Evolutionary conservation across 2,113 vertebrate genomes (phyloP).

Genomic region (Perca schrenkii): DNA sequence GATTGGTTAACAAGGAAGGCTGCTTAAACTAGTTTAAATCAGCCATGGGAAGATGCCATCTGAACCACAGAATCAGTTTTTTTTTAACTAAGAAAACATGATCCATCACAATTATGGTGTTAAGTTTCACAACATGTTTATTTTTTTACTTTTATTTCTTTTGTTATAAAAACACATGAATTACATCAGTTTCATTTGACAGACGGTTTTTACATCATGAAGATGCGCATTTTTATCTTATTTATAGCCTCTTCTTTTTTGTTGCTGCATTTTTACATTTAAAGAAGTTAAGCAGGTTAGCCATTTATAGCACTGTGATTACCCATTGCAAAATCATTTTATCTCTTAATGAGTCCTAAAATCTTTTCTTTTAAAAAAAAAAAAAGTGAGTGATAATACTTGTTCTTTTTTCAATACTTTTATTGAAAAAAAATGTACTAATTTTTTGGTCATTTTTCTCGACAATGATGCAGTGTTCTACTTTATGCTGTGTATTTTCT

Average conservation of each 20-base stretch:
- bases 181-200: not conserved
- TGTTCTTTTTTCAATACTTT: not conserved
- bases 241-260: no score
- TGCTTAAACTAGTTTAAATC: not conserved
- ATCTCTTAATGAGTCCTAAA: not conserved
- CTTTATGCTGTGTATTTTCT: not conserved
- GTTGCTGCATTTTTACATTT: no score
- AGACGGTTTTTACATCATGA: not conserved
- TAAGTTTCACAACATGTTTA: not conserved
- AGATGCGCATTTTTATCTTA: not conserved
- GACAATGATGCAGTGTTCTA: not conserved
- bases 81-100: not conserved
- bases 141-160: not conserved
- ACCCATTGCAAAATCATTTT: not conserved
- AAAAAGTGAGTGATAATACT: not conserved
- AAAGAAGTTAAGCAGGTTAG: no score
- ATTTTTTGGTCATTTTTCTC: not conserved
- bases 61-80: not conserved
- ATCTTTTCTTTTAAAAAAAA: not conserved
- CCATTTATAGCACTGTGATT: no score
- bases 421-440: not conserved
- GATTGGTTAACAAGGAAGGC: not conserved
- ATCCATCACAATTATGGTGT: not conserved
- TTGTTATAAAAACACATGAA: not conserved
- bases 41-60: not conserved